Conservation (phyloP, 2,797 vertebrate species). For the Okamejei kenojei region DNA sequence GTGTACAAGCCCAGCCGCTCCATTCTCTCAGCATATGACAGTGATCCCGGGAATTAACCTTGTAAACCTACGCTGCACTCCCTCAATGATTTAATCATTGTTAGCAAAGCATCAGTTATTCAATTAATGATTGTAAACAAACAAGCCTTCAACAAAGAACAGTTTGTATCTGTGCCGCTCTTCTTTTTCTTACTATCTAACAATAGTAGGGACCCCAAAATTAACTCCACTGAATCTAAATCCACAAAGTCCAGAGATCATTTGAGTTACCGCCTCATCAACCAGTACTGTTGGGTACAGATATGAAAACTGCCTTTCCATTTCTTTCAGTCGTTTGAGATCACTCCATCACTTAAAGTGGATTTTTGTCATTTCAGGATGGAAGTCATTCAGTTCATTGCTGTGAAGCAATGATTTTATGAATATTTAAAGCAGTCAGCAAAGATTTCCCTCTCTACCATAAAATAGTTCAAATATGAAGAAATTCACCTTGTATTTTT, state of each 20-base stretch:
- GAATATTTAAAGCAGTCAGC: not conserved
- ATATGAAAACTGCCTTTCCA: not conserved
- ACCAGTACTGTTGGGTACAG: not conserved
- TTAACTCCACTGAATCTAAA: not conserved
- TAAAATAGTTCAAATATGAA: not conserved
- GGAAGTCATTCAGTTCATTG: not conserved
- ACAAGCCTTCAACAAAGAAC: not conserved
- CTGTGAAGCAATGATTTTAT: not conserved
- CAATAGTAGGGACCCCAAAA: not conserved
- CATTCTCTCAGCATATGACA: no score
- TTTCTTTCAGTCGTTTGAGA: not conserved
- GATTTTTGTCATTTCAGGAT: not conserved
- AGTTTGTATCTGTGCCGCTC: not conserved
- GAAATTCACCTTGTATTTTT: not conserved
- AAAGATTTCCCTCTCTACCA: not conserved
- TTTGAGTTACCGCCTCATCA: not conserved
- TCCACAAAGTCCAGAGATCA: not conserved
- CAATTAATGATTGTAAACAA: not conserved
- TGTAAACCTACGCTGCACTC: no score
- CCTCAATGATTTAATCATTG: not conserved
- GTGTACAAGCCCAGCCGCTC: no score
- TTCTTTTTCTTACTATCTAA: not conserved
- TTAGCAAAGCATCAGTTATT: not conserved
- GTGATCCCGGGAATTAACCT: no score
- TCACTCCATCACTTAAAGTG: not conserved